These are phyloP conservation scores for Opisthograptis luteolata DNA, from an alignment of 2,888 invertebrate species.

Conservation along the genomic window DNA sequence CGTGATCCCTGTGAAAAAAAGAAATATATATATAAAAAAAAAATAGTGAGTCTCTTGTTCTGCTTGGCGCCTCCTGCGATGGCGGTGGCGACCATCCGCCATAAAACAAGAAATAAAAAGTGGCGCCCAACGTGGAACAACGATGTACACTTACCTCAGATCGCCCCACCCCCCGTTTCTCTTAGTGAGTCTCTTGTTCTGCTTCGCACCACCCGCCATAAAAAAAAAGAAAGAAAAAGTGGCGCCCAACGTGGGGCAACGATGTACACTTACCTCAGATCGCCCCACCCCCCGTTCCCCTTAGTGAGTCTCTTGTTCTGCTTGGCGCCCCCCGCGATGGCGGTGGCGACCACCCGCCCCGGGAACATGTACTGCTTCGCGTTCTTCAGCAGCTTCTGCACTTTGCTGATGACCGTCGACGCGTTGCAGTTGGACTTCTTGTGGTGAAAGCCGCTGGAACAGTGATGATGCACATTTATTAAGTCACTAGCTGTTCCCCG, in stretches of 20 bases:
- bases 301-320: conserved; percentile 93
- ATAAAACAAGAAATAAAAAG: too few species aligned
- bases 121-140: too few species aligned
- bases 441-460: conserved; percentile 95
- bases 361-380: conserved; percentile 90
- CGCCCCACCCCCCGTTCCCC: conserved; percentile 99
- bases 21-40: conserved; percentile 14
- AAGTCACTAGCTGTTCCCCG: too few species aligned
- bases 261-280: conserved; percentile 84
- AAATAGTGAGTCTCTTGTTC: too few species aligned
- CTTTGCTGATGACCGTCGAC: conserved; percentile 92
- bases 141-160: conserved; percentile 73
- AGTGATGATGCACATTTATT: not conserved
- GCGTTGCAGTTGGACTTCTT: conserved; percentile 96
- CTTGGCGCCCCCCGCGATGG: conserved; percentile 91
- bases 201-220: too few species aligned
- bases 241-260: too few species aligned
- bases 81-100: too few species aligned
- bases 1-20: conserved; percentile 88
- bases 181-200: too few species aligned
- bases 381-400: conserved; percentile 90
- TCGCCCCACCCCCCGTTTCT: conserved; percentile 99
- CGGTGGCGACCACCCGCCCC: conserved; percentile 86
- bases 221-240: too few species aligned
- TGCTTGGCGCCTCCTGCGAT: too few species aligned